Percentiles rank a stretch among this genome's conserved stretches.
These are phyloP conservation scores for Planococcus citri DNA, from an alignment of 1,140 invertebrate species.

Conservation along the genomic window DNA sequence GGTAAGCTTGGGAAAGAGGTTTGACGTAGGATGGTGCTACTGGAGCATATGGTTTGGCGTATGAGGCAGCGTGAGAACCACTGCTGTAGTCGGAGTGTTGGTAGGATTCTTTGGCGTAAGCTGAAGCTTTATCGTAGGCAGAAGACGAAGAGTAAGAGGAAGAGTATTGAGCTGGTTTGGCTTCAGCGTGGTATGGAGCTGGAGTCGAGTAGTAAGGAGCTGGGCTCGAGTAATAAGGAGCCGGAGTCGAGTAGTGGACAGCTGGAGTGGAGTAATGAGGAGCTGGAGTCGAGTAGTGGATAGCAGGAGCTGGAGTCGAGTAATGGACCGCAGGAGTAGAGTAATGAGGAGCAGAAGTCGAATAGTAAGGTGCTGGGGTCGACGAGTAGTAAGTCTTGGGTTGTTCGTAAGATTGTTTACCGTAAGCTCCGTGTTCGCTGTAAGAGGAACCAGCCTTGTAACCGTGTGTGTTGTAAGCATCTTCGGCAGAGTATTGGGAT, in stretches of 20 bases:
- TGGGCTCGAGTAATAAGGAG: neutral
- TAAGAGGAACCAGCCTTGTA: no score
- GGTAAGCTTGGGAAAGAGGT: neutral
- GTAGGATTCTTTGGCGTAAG: conserved; percentile 1
- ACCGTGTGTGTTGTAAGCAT: neutral
- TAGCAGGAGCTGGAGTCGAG: neutral
- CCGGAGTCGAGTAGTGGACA: neutral
- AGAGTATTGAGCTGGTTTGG: neutral
- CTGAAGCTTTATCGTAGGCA: neutral
- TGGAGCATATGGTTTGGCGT: neutral
- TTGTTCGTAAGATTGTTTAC: neutral
- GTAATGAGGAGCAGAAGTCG: neutral
- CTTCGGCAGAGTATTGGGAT: neutral
- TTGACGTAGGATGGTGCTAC: neutral
- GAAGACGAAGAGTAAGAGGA: neutral
- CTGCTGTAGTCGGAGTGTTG: neutral
- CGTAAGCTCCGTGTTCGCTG: neutral
- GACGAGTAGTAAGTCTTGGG: neutral
- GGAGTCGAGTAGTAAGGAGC: neutral
- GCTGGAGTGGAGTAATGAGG: neutral
- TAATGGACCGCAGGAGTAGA: neutral
- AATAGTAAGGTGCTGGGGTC: neutral
- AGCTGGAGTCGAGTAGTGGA: neutral
- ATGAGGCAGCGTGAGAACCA: no score
- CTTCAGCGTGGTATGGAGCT: neutral